Percentiles rank a stretch among this genome's conserved stretches.
phyloP scores from a whole-genome alignment of 2,113 vertebrate genomes.

The Taxidea taxus region DNA sequence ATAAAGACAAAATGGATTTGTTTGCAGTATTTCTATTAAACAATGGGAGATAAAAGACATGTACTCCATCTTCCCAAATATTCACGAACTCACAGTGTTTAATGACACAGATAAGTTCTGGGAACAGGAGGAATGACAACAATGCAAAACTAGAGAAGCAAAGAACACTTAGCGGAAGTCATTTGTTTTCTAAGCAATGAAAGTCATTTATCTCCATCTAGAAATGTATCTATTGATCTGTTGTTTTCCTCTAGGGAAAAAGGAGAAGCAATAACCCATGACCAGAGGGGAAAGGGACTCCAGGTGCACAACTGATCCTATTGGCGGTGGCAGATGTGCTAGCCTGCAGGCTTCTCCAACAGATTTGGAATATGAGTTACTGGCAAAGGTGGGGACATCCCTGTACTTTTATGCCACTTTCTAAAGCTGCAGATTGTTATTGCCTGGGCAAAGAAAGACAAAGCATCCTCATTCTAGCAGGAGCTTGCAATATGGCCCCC shows the following conservation, averaged over 20 bases:
- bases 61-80: conserved; percentile 60
- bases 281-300: background rate
- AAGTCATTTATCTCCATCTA: conserved; percentile 72
- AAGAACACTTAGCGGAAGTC: conserved; percentile 35
- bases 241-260: conserved; percentile 17
- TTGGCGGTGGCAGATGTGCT: background rate
- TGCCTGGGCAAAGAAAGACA: background rate
- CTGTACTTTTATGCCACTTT: background rate
- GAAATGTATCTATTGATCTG: conserved; percentile 56
- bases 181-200: conserved; percentile 72
- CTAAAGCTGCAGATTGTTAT: background rate
- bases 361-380: conserved; percentile 1
- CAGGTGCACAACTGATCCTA: background rate
- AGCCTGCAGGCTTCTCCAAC: background rate
- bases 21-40: conserved; percentile 57
- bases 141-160: conserved; percentile 20
- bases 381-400: background rate
- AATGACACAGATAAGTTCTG: conserved; percentile 51
- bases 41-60: conserved; percentile 44
- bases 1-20: conserved; percentile 40
- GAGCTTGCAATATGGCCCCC: background rate
- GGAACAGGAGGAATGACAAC: conserved; percentile 54
- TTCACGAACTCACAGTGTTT: conserved; percentile 56
- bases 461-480: background rate
- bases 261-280: background rate